A percentile compares a stretch with the other conserved stretches of the same genome.
Conservation (phyloP, 2,113 vertebrate genomes). For the Onychostoma macrolepis region DNA sequence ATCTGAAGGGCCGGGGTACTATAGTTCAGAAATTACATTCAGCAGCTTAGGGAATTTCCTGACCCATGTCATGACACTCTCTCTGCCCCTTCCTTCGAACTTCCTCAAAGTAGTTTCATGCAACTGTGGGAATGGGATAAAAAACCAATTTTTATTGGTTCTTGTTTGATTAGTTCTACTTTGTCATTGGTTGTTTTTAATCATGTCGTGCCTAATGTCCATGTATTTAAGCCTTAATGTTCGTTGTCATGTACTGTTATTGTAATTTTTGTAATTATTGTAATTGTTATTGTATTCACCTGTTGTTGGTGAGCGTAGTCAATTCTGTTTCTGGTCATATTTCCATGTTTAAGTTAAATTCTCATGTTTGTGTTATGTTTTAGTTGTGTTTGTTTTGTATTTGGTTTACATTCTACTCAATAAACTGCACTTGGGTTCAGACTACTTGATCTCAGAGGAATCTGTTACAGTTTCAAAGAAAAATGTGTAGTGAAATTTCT, state of each 20-base stretch:
- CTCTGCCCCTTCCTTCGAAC: background rate
- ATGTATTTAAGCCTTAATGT: background rate
- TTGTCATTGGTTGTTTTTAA: background rate
- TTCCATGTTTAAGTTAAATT: too few relatives aligned
- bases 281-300: too few relatives aligned
- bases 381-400: too few relatives aligned
- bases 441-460: too few relatives aligned
- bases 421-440: too few relatives aligned
- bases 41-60: slow-evolving; percentile 39
- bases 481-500: too few relatives aligned
- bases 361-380: too few relatives aligned
- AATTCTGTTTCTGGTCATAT: too few relatives aligned
- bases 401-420: too few relatives aligned
- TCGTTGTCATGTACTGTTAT: background rate
- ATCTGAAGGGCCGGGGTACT: slow-evolving; percentile 48
- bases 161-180: background rate
- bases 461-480: too few relatives aligned
- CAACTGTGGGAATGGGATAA: background rate
- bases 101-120: background rate
- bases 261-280: too few relatives aligned
- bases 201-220: background rate
- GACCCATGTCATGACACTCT: slow-evolving; percentile 9
- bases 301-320: background rate
- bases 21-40: background rate
- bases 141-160: too few relatives aligned